A percentile compares a stretch with the other conserved stretches of the same genome.
These are phyloP conservation scores for Lordiphosa mommai DNA, from an alignment of 1,140 invertebrate genomes.

Conservation along the genomic window DNA sequence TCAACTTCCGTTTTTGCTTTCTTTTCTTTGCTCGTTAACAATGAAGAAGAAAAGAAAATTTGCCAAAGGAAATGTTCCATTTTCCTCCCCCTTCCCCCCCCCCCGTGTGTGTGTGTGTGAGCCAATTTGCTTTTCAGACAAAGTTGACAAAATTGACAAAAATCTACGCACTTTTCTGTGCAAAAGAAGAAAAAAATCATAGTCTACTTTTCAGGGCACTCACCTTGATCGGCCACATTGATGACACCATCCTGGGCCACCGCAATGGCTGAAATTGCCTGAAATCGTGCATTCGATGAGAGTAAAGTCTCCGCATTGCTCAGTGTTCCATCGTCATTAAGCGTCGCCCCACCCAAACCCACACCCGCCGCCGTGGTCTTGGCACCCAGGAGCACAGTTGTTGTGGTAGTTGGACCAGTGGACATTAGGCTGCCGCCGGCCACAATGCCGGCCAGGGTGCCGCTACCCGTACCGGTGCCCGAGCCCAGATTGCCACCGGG, in stretches of 20 bases:
- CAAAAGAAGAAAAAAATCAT: neutral
- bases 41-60: conserved; percentile 45
- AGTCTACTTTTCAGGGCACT: conserved; percentile 38
- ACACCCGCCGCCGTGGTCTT: conserved; percentile 57
- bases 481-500: conserved; percentile 43
- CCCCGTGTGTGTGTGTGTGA: conserved; percentile 2
- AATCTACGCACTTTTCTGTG: conserved; percentile 1
- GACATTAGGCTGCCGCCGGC: conserved; percentile 73
- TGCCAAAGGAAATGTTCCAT: conserved; percentile 65
- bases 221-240: conserved; percentile 96
- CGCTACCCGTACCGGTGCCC: conserved; percentile 14
- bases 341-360: conserved; percentile 60
- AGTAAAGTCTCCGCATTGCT: conserved; percentile 90
- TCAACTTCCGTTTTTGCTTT: conserved; percentile 33
- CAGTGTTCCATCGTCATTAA: conserved; percentile 84
- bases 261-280: conserved; percentile 93
- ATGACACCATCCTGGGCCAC: conserved; percentile 96
- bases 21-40: conserved; percentile 30
- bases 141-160: conserved; percentile 18
- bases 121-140: conserved; percentile 24
- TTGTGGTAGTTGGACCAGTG: conserved; percentile 76
- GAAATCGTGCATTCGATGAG: conserved; percentile 94
- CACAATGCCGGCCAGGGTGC: conserved; percentile 65
- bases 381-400: conserved; percentile 69
- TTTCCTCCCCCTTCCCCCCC: conserved; percentile 21